Evolutionary conservation across 2,888 invertebrate species (phyloP).

Genomic region (Nephrotoma flavescens): DNA sequence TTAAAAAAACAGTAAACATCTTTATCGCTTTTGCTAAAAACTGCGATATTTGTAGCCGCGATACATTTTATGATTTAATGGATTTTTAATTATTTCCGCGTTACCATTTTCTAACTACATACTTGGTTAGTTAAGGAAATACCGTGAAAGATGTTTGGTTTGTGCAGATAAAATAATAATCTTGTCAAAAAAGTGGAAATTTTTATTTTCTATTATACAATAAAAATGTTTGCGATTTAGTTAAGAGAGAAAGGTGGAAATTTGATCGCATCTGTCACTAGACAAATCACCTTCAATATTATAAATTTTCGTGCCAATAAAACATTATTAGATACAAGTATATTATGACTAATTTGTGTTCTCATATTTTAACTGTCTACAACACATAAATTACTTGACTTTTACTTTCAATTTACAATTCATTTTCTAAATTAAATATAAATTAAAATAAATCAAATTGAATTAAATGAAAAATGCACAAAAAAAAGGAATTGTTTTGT

Average conservation of each 20-base stretch:
- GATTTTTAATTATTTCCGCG: neutral
- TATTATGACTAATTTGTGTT: neutral
- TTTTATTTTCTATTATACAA: neutral
- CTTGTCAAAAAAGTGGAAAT: neutral
- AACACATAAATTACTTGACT: neutral
- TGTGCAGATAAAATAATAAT: neutral
- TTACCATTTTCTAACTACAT: neutral
- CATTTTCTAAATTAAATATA: neutral
- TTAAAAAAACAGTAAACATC: neutral
- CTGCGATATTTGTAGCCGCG: neutral
- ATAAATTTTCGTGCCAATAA: neutral
- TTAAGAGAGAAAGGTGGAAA: neutral
- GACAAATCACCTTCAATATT: neutral
- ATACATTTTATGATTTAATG: neutral
- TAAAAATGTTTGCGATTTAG: neutral
- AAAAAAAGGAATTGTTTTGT: neutral
- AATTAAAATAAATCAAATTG: neutral
- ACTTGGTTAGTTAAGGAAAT: neutral
- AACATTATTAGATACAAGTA: neutral
- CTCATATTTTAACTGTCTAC: neutral
- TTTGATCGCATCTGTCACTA: neutral
- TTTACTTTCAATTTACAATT: neutral
- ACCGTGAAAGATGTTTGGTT: neutral
- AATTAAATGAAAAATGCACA: neutral
- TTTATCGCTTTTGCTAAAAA: neutral